These are phyloP conservation scores for Hymenopus coronatus DNA, from an alignment of 2,888 invertebrate genomes.

Conservation along the genomic window DNA sequence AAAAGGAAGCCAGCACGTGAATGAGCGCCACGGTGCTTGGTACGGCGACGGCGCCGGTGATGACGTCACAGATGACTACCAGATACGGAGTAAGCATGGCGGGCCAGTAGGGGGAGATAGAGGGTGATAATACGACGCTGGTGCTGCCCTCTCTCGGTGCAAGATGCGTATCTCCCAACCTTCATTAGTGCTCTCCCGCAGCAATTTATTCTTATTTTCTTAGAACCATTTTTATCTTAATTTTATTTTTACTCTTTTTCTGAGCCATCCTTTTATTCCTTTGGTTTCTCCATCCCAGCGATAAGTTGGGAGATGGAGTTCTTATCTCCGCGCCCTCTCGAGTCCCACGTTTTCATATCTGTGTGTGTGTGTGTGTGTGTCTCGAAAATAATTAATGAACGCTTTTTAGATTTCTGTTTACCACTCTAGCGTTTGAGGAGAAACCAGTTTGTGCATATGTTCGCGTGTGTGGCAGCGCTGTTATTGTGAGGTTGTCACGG, in stretches of 20 bases:
- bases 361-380: not conserved
- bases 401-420: conserved; percentile 6
- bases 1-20: not conserved
- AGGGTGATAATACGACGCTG: not conserved
- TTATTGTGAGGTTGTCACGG: conserved; percentile 1
- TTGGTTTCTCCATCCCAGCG: not conserved
- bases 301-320: not conserved
- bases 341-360: not conserved
- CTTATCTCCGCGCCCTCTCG: not conserved
- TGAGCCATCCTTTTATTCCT: not conserved
- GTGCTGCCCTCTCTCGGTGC: not conserved
- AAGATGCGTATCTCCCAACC: conserved; percentile 9
- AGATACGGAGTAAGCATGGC: conserved; percentile 1
- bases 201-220: conserved; percentile 14
- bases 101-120: not conserved
- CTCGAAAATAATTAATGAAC: conserved; percentile 12
- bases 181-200: conserved; percentile 18
- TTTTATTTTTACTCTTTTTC: not conserved
- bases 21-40: not conserved
- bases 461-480: not conserved
- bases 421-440: not conserved
- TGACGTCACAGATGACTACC: conserved; percentile 7
- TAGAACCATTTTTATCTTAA: conserved; percentile 1
- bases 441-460: not conserved
- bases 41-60: not conserved